Conservation (phyloP, 2,888 invertebrate genomes). For the Salpingus planirostris region DNA sequence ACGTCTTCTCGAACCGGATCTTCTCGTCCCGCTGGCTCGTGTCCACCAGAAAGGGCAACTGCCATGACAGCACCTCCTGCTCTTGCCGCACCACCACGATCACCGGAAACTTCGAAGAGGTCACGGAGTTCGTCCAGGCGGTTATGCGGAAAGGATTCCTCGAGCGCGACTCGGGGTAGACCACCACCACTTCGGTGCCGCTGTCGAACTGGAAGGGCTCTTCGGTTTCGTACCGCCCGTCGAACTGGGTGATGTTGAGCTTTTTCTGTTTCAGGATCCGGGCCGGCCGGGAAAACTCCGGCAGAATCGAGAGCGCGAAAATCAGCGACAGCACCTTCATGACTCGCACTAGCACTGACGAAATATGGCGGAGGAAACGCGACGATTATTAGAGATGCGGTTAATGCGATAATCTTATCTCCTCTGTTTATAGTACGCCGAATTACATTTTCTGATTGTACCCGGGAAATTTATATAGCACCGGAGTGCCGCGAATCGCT, state of each 20-base stretch:
- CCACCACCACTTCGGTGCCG: conserved; percentile 9
- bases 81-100: conserved; percentile 68
- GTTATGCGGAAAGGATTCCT: conserved; percentile 34
- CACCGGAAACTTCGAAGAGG: conserved; percentile 52
- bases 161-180: conserved; percentile 8
- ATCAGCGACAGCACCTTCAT: too few species aligned
- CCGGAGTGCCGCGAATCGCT: too few species aligned
- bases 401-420: too few species aligned
- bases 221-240: conserved; percentile 5
- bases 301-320: too few species aligned
- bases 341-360: too few species aligned
- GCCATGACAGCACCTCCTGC: conserved; percentile 70
- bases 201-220: conserved; percentile 5
- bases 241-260: conserved; percentile 3
- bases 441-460: too few species aligned
- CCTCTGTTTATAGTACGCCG: too few species aligned
- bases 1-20: conserved; percentile 46
- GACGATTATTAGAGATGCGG: too few species aligned
- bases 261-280: too few species aligned
- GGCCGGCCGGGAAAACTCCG: too few species aligned
- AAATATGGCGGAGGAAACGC: too few species aligned
- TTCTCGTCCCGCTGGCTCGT: conserved; percentile 22
- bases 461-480: too few species aligned
- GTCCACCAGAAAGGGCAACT: conserved; percentile 59
- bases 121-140: conserved; percentile 37